A percentile compares a stretch with the other conserved stretches of the same genome.
Evolutionary conservation across 1,140 invertebrate genomes (phyloP).

Genomic region (Bombus superbus): DNA sequence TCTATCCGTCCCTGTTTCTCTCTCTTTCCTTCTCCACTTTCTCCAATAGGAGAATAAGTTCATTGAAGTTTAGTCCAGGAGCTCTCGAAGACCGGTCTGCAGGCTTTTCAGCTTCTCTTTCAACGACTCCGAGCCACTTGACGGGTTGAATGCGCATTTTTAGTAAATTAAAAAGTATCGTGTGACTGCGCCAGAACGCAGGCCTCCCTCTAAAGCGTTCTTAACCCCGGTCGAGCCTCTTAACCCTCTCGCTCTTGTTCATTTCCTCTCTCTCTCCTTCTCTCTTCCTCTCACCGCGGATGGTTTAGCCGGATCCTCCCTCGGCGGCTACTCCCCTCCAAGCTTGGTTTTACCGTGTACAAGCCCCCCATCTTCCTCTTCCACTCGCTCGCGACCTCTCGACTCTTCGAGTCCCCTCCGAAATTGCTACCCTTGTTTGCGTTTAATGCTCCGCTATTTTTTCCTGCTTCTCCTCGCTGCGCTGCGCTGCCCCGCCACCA

Average conservation of each 20-base stretch:
- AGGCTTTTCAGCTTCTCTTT: constrained; percentile 52
- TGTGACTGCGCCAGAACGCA: constrained; percentile 78
- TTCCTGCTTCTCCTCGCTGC: constrained; percentile 47
- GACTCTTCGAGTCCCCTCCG: constrained; percentile 74
- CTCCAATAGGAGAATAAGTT: constrained; percentile 51
- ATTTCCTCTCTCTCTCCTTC: constrained; percentile 47
- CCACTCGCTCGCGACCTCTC: constrained; percentile 71
- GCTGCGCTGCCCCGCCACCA: constrained; percentile 25
- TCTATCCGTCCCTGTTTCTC: constrained; percentile 57
- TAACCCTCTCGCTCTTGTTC: constrained; percentile 72
- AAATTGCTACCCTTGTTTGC: constrained; percentile 81
- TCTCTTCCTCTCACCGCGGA: constrained; percentile 16
- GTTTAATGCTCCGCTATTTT: constrained; percentile 77
- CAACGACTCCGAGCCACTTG: constrained; percentile 65
- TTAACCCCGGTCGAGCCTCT: constrained; percentile 71
- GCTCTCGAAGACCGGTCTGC: constrained; percentile 60
- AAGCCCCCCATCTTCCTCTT: constrained; percentile 66
- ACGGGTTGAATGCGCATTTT: constrained; percentile 81
- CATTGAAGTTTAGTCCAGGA: constrained; percentile 71
- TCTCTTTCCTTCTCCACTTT: constrained; percentile 40
- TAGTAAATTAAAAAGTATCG: constrained; percentile 83
- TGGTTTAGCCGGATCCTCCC: constrained; percentile 50
- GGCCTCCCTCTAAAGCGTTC: constrained; percentile 77
- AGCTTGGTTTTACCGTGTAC: constrained; percentile 61
- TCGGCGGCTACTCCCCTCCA: constrained; percentile 53